Percentiles rank a stretch among this genome's conserved stretches.
These are phyloP conservation scores for Triplophysa rosa DNA, from an alignment of 2,113 vertebrate genomes.

Conservation along the genomic window DNA sequence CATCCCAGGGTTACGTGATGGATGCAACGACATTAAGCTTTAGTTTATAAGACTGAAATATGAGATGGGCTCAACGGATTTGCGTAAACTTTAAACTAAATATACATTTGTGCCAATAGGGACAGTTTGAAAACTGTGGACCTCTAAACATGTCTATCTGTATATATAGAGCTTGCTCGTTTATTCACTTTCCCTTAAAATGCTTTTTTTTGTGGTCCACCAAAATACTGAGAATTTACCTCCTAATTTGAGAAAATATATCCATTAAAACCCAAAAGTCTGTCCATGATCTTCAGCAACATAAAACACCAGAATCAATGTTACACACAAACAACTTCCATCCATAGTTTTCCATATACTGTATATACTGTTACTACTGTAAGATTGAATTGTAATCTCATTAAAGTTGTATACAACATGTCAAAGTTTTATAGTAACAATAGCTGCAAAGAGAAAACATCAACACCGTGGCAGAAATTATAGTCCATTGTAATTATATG, in stretches of 20 bases:
- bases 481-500: too few relatives aligned
- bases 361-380: too few relatives aligned
- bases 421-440: too few relatives aligned
- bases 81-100: constrained; percentile 28
- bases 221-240: background rate
- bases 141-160: constrained; percentile 9
- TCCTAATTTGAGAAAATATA: background rate
- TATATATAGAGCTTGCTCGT: background rate
- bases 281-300: background rate
- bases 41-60: constrained; percentile 8
- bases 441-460: too few relatives aligned
- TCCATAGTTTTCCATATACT: too few relatives aligned
- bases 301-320: too few relatives aligned
- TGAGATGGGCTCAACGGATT: background rate
- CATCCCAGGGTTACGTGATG: constrained; percentile 13
- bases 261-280: background rate
- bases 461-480: too few relatives aligned
- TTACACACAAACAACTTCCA: too few relatives aligned
- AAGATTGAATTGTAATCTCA: too few relatives aligned
- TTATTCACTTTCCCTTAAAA: background rate
- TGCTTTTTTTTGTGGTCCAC: constrained; percentile 2
- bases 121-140: constrained; percentile 1
- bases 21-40: background rate
- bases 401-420: too few relatives aligned
- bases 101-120: constrained; percentile 27